These are phyloP conservation scores for Channa argus DNA, from an alignment of 2,113 vertebrate species.

Conservation along the genomic window DNA sequence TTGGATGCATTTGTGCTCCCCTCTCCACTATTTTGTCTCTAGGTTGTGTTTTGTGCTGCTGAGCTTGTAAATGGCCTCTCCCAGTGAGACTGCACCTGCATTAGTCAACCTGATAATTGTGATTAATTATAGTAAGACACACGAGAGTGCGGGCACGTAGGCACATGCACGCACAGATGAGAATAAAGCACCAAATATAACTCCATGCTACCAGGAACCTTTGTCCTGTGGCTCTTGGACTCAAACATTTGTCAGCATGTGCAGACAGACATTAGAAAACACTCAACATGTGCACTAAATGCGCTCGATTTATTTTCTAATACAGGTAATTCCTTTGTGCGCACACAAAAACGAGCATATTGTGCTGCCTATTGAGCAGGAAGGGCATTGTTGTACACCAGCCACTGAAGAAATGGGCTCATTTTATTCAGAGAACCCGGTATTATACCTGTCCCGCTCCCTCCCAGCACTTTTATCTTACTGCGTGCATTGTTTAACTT, in stretches of 20 bases:
- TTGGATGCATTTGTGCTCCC: constrained; percentile 18
- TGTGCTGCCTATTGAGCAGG: constrained; percentile 6
- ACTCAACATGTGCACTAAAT: constrained; percentile 32
- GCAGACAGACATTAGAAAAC: constrained; percentile 6
- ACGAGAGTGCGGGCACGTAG: constrained; percentile 2
- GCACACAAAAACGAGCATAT: constrained; percentile 19
- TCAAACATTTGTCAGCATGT: neutral
- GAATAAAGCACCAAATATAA: constrained; percentile 11
- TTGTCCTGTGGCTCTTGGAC: constrained; percentile 17
- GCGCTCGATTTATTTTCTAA: constrained; percentile 31
- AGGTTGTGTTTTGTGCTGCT: constrained; percentile 58
- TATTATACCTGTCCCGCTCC: neutral
- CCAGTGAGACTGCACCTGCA: constrained; percentile 74
- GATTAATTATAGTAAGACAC: constrained; percentile 74
- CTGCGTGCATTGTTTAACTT: constrained; percentile 54
- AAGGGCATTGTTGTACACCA: constrained; percentile 27
- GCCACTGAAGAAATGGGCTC: constrained; percentile 24
- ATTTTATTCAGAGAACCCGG: constrained; percentile 39
- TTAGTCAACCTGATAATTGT: constrained; percentile 80
- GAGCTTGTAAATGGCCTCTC: constrained; percentile 75
- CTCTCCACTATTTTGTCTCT: constrained; percentile 64
- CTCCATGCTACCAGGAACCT: constrained; percentile 29
- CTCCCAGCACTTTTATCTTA: constrained; percentile 40
- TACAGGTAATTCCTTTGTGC: constrained; percentile 17
- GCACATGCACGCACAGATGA: neutral